Evolutionary conservation across 2,797 vertebrate species (phyloP), one percentile per base, ranked within the genome.

Genomic region (Fistularia tabacaria): DNA sequence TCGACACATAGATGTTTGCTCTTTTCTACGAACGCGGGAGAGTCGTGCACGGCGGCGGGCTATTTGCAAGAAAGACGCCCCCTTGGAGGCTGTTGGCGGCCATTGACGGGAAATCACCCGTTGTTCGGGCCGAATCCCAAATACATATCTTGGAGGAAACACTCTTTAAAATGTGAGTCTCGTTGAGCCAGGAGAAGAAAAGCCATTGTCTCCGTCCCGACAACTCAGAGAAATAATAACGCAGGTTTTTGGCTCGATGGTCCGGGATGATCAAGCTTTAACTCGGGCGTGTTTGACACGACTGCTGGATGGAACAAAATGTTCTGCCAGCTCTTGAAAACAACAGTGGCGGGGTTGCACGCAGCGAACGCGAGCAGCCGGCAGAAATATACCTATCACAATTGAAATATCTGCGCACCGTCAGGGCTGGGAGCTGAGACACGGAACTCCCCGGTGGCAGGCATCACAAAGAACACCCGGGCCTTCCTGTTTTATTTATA

Each of bases 401-500:
- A 72, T 77, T 66, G 70, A 64, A 71, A 81, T 79, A 71, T 78
- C 77, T 69, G 70, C 60, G 61, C 64, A 57, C 70, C 64, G 73
- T 69, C 60, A 57, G 60, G 67, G 48, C 66, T 73, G 59, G 64
- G 61, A 78, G 74, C 64, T 11, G 49, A 79, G 70, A 71, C 65
- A 61, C 15, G 54, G 48, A 82, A 84, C 74, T 80, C 78, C 81
- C 79, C 40, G 51, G 77, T 78, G 81, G 79, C 62, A 82, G 61
- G 58, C 64, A 74, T 76, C 76, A 74, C 66, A 83, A 74, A 73
- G 60, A 80, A 82, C 54, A 58, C 62, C 43, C 71, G 84, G 51
- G 72, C 51, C 64, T 53, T 74, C 10, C 61, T 86, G 79, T 81
- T 84, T 83, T 86, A 87, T 88, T 83, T 80, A 86, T 83, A 70